Percentiles rank a stretch among this genome's conserved stretches.
These are phyloP conservation scores for Ischnus inquisitorius DNA, from an alignment of 2,888 invertebrate species.

Conservation along the genomic window DNA sequence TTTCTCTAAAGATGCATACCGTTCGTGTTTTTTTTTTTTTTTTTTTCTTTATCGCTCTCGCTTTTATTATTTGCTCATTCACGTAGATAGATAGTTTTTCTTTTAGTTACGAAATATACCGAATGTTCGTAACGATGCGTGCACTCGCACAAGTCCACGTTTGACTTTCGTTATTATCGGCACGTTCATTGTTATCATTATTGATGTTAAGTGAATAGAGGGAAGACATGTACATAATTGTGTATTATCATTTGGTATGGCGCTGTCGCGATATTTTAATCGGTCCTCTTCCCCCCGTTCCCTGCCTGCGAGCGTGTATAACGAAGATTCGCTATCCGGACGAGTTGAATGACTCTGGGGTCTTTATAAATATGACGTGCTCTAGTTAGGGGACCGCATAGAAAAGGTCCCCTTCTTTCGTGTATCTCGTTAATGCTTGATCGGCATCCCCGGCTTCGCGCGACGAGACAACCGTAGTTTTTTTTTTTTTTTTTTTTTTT, in stretches of 20 bases:
- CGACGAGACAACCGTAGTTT: conserved; percentile 9
- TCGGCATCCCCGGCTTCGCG: conserved; percentile 19
- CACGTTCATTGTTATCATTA: conserved; percentile 58
- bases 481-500: conserved; percentile 21
- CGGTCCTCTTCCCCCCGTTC: conserved; percentile 8
- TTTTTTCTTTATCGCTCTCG: conserved; percentile 46
- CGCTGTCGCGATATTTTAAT: conserved; percentile 38
- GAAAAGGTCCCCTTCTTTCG: conserved; percentile 15
- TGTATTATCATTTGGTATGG: conserved; percentile 27
- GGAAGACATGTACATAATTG: conserved; percentile 8
- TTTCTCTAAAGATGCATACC: conserved; percentile 2
- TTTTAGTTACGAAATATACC: conserved; percentile 27
- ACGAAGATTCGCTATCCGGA: background rate
- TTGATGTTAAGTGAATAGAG: conserved; percentile 28
- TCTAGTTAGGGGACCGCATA: conserved; percentile 30
- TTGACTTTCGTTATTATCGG: conserved; percentile 38
- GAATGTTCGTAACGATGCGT: conserved; percentile 49
- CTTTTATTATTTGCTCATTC: conserved; percentile 51
- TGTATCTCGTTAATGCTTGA: conserved; percentile 18
- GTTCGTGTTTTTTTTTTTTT: conserved; percentile 31
- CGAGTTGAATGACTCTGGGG: conserved; percentile 29
- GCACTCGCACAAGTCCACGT: conserved; percentile 45
- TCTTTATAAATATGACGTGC: conserved; percentile 41
- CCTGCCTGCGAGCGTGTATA: background rate
- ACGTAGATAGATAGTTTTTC: conserved; percentile 37